phyloP scores from a whole-genome alignment of 2,797 vertebrate genomes.

The Malurus splendens region DNA sequence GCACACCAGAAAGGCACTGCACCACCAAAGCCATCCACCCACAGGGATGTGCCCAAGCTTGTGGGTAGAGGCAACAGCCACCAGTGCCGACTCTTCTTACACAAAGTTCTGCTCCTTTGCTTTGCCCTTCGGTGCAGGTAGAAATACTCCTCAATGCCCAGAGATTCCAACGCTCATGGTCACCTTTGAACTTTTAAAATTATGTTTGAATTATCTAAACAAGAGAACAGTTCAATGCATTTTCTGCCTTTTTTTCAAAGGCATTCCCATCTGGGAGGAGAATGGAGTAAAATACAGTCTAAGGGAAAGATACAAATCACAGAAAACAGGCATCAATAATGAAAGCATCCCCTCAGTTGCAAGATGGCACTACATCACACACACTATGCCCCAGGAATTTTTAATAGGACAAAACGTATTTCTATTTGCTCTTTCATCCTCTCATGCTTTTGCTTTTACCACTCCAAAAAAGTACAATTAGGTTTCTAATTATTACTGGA shows the following conservation, averaged over 20 bases:
- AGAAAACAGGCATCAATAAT: background rate
- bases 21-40: background rate
- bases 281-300: background rate
- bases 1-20: background rate
- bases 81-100: rapidly evolving
- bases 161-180: background rate
- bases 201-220: background rate
- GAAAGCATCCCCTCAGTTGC: background rate
- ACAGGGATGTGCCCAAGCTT: background rate
- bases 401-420: background rate
- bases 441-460: background rate
- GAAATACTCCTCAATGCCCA: background rate
- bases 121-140: background rate
- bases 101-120: background rate
- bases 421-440: background rate
- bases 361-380: background rate
- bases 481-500: background rate
- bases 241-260: background rate
- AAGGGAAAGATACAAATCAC: background rate
- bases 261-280: background rate
- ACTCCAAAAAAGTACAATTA: background rate
- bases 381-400: background rate
- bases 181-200: background rate
- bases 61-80: background rate
- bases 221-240: background rate